Evolutionary conservation across 1,140 invertebrate genomes (phyloP).

Genomic region (Cecropterus lyciades): DNA sequence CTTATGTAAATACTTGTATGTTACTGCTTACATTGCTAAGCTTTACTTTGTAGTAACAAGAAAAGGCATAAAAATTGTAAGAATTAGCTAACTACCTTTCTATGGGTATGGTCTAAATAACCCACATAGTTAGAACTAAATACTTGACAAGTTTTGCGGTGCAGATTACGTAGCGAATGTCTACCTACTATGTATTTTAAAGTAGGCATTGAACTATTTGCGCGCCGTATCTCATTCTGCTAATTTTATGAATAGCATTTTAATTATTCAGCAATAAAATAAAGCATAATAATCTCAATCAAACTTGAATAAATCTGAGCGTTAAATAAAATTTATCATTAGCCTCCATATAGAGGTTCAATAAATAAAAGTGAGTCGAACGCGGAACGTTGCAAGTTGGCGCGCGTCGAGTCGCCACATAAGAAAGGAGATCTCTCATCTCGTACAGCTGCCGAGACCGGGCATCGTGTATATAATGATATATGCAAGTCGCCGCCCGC

Average conservation of each 20-base stretch:
- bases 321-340: slow-evolving; percentile 36
- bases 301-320: slow-evolving; percentile 32
- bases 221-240: background rate
- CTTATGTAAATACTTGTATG: no score
- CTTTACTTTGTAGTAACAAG: background rate
- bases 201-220: background rate
- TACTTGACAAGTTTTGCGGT: slow-evolving; percentile 8
- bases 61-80: slow-evolving; percentile 4
- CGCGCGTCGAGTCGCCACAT: slow-evolving; percentile 54
- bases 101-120: slow-evolving; percentile 10
- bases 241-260: slow-evolving; percentile 19
- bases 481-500: slow-evolving; percentile 55
- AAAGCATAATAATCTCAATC: slow-evolving; percentile 32
- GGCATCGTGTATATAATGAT: slow-evolving; percentile 64
- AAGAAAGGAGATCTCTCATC: slow-evolving; percentile 64
- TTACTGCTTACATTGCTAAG: no score
- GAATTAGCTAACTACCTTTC: slow-evolving; percentile 5
- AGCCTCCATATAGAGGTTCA: slow-evolving; percentile 28
- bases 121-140: slow-evolving; percentile 6
- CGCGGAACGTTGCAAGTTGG: slow-evolving; percentile 42
- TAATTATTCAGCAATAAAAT: slow-evolving; percentile 34
- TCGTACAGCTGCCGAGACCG: slow-evolving; percentile 54
- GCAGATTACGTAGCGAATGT: slow-evolving; percentile 12
- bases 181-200: background rate
- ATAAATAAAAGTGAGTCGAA: slow-evolving; percentile 42